Evolutionary conservation across 2,888 invertebrate species (phyloP).

Genomic region (Flexamia atlantica): DNA sequence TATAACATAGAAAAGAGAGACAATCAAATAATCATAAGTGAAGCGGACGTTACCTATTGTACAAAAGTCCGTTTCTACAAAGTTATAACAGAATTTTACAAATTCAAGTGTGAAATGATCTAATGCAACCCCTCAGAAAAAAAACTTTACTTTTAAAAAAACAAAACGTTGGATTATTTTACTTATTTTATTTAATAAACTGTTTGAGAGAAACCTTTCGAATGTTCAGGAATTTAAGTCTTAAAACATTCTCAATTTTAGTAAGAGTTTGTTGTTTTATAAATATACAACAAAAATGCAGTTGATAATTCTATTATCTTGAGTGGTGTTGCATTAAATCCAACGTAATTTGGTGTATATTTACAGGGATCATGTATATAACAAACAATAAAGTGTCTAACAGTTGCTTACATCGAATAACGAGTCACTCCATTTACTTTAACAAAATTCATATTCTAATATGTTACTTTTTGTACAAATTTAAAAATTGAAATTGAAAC

Average conservation of each 20-base stretch:
- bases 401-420: conserved; percentile 57
- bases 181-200: no score
- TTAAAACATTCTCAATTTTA: no score
- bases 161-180: no score
- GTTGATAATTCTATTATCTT: background rate
- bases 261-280: no score
- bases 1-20: conserved; percentile 63
- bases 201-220: no score
- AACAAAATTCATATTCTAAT: conserved; percentile 54
- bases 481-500: conserved; percentile 59
- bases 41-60: conserved; percentile 55
- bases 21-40: conserved; percentile 51
- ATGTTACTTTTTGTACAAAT: conserved; percentile 45
- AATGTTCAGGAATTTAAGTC: no score
- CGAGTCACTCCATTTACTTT: conserved; percentile 50
- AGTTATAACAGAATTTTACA: conserved; percentile 36
- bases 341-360: conserved; percentile 26
- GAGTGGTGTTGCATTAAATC: conserved; percentile 30
- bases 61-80: conserved; percentile 43
- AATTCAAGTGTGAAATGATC: background rate
- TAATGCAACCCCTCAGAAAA: conserved; percentile 13
- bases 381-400: conserved; percentile 59
- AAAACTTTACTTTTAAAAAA: no score
- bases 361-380: conserved; percentile 29
- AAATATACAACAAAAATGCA: no score